Evolutionary conservation across 2,797 vertebrate species (phyloP).

Genomic region (Crocodylus rhombifer): DNA sequence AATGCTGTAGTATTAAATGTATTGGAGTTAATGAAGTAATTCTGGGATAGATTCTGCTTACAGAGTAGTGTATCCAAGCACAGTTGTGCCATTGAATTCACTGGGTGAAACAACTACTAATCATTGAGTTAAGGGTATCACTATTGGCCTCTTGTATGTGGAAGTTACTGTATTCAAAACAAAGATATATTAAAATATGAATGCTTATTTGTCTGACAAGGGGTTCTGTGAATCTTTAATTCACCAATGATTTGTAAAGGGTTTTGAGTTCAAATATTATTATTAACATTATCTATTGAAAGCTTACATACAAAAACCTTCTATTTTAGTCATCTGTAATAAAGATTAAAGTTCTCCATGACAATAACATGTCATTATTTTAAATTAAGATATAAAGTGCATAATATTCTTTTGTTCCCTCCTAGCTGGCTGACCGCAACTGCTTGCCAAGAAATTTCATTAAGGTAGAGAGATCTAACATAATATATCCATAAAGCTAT

Average conservation of each 20-base stretch:
- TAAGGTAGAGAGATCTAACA: slow-evolving; percentile 61
- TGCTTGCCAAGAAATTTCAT: slow-evolving; percentile 59
- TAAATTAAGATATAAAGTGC: not conserved
- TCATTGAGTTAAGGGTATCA: not conserved
- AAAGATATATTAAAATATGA: not conserved
- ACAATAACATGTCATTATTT: not conserved
- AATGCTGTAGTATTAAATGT: not conserved
- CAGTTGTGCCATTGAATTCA: not conserved
- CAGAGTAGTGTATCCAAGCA: not conserved
- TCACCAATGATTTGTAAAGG: not conserved
- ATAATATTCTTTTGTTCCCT: slow-evolving; percentile 58
- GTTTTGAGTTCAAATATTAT: not conserved
- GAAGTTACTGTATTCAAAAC: not conserved
- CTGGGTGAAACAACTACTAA: not conserved
- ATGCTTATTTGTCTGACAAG: not conserved
- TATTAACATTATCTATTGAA: not conserved
- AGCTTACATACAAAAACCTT: not conserved
- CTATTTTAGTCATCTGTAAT: not conserved
- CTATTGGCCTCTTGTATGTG: not conserved
- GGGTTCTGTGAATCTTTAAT: not conserved
- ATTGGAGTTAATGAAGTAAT: not conserved
- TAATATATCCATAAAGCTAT: not conserved
- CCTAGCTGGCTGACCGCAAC: slow-evolving; percentile 64
- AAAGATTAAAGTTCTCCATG: not conserved
- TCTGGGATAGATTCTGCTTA: rapidly evolving